Percentiles rank a stretch among this genome's conserved stretches.
These are phyloP conservation scores for Coptodon rendalli DNA, from an alignment of 2,113 vertebrate species.

Conservation along the genomic window DNA sequence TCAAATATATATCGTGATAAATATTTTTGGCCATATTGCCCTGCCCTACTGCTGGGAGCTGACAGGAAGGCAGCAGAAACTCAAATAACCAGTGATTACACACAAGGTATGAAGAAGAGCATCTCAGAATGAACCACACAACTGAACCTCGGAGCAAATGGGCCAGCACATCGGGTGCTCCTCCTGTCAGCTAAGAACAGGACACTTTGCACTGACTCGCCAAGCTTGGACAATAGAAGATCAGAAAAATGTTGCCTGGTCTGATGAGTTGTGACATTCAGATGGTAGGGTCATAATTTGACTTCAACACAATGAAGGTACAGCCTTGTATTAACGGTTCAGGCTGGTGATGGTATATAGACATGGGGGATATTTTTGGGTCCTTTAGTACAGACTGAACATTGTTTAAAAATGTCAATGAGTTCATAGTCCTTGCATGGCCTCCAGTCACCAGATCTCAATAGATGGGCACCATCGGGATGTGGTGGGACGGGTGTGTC, in stretches of 20 bases:
- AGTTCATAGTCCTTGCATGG: not conserved
- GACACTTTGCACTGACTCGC: not conserved
- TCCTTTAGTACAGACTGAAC: not conserved
- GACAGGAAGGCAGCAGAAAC: not conserved
- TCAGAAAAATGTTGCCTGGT: not conserved
- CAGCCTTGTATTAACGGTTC: not conserved
- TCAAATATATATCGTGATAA: rapidly evolving
- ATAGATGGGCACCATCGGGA: not conserved
- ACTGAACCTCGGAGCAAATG: not conserved
- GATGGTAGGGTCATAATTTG: rapidly evolving
- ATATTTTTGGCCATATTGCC: not conserved
- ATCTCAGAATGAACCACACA: not conserved
- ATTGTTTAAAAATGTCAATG: not conserved
- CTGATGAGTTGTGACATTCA: not conserved
- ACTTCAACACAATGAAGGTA: rapidly evolving
- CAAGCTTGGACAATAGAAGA: not conserved
- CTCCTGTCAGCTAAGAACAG: not conserved
- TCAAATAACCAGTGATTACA: rapidly evolving
- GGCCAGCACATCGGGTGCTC: rapidly evolving
- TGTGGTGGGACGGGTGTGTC: not conserved
- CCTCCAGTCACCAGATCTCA: not conserved
- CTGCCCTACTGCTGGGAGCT: not conserved
- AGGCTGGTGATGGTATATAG: not conserved
- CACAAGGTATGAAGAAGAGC: not conserved
- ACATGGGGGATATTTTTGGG: not conserved